Evolutionary conservation across 1,140 invertebrate genomes (phyloP), one percentile per base, ranked within the genome.

Genomic region (Drosophila biarmipes): DNA sequence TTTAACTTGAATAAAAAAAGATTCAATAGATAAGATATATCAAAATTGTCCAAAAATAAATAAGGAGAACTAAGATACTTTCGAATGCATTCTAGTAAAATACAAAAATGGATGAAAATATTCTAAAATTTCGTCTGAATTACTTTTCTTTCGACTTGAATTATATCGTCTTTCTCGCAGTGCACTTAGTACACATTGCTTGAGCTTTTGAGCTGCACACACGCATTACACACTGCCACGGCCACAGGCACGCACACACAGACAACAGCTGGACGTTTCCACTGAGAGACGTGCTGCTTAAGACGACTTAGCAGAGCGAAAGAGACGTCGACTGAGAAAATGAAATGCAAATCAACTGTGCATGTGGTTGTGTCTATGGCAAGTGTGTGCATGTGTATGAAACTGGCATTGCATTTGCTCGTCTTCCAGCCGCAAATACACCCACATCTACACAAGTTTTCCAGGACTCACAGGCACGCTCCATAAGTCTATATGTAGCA

Each of bases 301-400:
- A 69, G 67, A 71, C 31, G 67, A 69, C 64, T 69, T 69, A 71
- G 42, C 51, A 69, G 63, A 38, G 38, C 21, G 40, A 43, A 43
- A 45, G 46, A 57, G 10, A 45, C 46, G 38, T 38, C 37, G 45
- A 27, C 61, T 53, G 61, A 29, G 64, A 29, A 80, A 78, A 81
- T 68, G 64, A 78, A 87, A 86, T 86, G 82, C 82, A 86, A 86
- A 86, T 87, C 78, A 82, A 87, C 78, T 69, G 71, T 76, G 31
- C 27, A 61, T 61, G 43, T 51, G 46, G 46, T 46, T 27, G 45
- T 46, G 43, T 21, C 21, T 7, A 10, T 6, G 27, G 14, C 14
- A 0, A 53, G 54, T 37, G 38, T 55, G 8, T 55, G 48, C 46
- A 29, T 66, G 48, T 49, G 43, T 42, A 52, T 48, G 63, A 52